Conservation (phyloP, 2,113 vertebrate genomes). For the Chaenogobius annularis region DNA sequence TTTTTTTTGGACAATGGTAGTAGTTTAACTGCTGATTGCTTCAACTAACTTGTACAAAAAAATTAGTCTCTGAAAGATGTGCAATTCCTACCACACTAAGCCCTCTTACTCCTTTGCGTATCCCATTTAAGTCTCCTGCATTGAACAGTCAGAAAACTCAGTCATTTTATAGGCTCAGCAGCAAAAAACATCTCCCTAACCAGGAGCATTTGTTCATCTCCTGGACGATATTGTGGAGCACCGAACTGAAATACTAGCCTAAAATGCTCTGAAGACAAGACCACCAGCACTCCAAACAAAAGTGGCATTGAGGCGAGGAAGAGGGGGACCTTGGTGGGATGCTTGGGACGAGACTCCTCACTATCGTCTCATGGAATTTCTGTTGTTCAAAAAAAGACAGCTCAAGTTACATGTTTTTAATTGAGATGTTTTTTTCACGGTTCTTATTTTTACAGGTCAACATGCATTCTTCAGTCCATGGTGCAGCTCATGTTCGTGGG, state of each 20-base stretch:
- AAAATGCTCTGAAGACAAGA: conserved; percentile 29
- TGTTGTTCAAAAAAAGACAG: not conserved
- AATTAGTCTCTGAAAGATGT: conserved; percentile 7
- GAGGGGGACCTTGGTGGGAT: conserved; percentile 18
- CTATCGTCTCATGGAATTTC: conserved; percentile 31
- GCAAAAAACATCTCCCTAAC: conserved; percentile 8
- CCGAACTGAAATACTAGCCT: conserved; percentile 40
- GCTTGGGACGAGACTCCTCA: conserved; percentile 41
- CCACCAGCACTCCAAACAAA: conserved; percentile 49
- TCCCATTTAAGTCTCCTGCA: not conserved
- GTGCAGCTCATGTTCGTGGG: not conserved
- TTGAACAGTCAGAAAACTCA: conserved; percentile 16
- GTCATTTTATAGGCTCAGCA: conserved; percentile 17
- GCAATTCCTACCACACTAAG: not conserved
- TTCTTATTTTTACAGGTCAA: not conserved
- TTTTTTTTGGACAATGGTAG: not conserved
- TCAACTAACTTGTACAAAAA: not conserved
- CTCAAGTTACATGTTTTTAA: conserved; percentile 2
- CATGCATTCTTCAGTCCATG: not conserved
- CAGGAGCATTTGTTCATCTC: conserved; percentile 3
- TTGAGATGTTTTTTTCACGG: not conserved
- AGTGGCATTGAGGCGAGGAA: conserved; percentile 49
- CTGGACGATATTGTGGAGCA: conserved; percentile 3
- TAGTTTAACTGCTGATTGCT: not conserved
- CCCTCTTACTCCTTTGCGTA: not conserved